Base-by-base conservation (phyloP, 2,888 invertebrate genomes). In the Uloborus plumipes region DNA sequence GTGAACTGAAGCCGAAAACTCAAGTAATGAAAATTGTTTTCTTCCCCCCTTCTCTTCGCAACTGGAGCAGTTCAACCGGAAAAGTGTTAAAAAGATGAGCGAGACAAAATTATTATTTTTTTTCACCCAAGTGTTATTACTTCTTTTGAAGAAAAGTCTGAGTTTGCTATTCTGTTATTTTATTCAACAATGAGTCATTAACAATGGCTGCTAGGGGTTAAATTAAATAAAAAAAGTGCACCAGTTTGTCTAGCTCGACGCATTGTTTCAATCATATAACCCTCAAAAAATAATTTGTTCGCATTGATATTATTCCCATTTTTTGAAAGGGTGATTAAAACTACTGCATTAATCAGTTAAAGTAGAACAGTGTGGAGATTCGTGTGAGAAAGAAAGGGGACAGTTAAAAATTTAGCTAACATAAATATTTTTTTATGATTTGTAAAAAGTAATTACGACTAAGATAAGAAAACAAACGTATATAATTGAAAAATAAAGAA, bases 151-250 rank as follows among this genome's bases (percentile, higher is more conserved):
- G 67, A 53, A 62, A 64, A 62, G 22, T 71, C 70, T 61, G 47
- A 64, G 31, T 51, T 47, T 14, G 49, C 15, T 14, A 49, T 47
- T 64, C 49, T 50, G 64, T 58, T 78, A 67, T 71, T 72, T 66
- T 66, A 61, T 73, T 79, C 66, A 79, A 67, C 72, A 79, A 67
- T 79, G 61, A 72, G 79, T 78, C 71, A 78, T 78, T 78, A 78
- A 78, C 65, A 78, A 71, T 55, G 55, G 66, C 66, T 53, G 64
- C n/a, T 64, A 47, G 26, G 65, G n/a, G 59, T 65, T 22, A 61
- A 61, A 61, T 22, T 61, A 61, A 61, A 61, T 31, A 20, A 47
- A 65, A n/a, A 65, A 72, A 47, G 58, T 22, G 51, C 31, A n/a
- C 20, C 61, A 26, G 22, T 22, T 61, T 61, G 13, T 53, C 20